Evolutionary conservation across 2,888 invertebrate genomes (phyloP).

Genomic region (Stenodera caucasica): DNA sequence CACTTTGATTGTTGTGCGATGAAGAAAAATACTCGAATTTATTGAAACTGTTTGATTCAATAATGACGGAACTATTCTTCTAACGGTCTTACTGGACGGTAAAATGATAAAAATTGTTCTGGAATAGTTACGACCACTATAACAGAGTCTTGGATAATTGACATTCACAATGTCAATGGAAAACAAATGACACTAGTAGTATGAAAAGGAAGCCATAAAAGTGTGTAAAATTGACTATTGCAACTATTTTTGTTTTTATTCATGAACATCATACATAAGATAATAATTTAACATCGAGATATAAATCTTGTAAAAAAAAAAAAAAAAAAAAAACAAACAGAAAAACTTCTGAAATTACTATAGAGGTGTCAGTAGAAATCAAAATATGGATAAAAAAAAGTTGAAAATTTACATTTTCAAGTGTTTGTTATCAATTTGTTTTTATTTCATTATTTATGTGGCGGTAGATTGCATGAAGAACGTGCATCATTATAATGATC

Average conservation of each 20-base stretch:
- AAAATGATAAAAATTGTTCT: background rate
- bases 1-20: too few relatives aligned
- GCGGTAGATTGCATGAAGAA: background rate
- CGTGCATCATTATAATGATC: constrained; percentile 1
- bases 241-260: background rate
- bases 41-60: too few relatives aligned
- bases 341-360: too few relatives aligned
- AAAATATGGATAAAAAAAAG: background rate
- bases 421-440: background rate
- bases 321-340: too few relatives aligned
- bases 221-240: background rate
- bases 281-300: too few relatives aligned
- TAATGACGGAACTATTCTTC: background rate
- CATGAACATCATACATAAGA: background rate
- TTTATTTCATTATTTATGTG: background rate
- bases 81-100: background rate
- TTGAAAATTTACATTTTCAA: background rate
- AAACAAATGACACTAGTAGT: background rate
- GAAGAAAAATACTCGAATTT: too few relatives aligned
- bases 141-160: background rate
- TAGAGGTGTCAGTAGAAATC: background rate
- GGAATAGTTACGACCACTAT: background rate
- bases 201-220: constrained; percentile 1
- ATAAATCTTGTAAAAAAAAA: too few relatives aligned
- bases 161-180: background rate